These are phyloP conservation scores for Porites evermanni DNA, from an alignment of 92 coral and sea anemone species.

Conservation along the genomic window DNA sequence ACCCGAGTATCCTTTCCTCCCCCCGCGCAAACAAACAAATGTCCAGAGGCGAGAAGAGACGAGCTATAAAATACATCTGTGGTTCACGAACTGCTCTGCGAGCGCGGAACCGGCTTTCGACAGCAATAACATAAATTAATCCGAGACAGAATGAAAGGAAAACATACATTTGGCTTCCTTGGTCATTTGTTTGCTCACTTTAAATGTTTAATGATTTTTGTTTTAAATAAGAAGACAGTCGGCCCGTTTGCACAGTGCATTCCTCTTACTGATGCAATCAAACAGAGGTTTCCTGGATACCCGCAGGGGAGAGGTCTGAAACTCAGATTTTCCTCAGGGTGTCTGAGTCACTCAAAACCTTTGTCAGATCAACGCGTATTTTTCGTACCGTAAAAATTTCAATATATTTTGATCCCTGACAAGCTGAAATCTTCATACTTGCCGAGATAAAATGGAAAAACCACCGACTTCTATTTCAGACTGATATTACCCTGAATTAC, in stretches of 20 bases:
- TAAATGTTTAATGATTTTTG: conserved; percentile 26
- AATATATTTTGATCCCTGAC: no score
- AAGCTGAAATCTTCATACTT: no score
- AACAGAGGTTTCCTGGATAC: conserved; percentile 26
- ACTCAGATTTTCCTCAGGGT: neutral
- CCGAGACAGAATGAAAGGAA: conserved; percentile 24
- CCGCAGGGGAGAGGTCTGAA: neutral
- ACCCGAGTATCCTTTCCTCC: conserved; percentile 92
- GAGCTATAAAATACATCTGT: conserved; percentile 35
- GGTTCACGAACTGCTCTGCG: neutral
- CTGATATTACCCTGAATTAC: no score
- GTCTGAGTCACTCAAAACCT: neutral
- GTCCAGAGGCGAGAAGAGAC: conserved; percentile 81
- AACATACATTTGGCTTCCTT: conserved; percentile 27
- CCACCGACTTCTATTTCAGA: no score
- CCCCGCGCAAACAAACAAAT: conserved; percentile 86
- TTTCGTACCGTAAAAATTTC: no score
- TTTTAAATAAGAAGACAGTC: conserved; percentile 4
- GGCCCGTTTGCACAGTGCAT: conserved; percentile 30
- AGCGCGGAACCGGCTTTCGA: conserved; percentile 47
- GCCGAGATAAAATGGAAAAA: no score
- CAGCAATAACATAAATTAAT: conserved; percentile 32
- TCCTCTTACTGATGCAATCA: conserved; percentile 33
- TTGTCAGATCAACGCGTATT: neutral
- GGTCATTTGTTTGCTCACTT: conserved; percentile 34